Conservation (phyloP, 1,140 invertebrate genomes). For the Araneus ventricosus region DNA sequence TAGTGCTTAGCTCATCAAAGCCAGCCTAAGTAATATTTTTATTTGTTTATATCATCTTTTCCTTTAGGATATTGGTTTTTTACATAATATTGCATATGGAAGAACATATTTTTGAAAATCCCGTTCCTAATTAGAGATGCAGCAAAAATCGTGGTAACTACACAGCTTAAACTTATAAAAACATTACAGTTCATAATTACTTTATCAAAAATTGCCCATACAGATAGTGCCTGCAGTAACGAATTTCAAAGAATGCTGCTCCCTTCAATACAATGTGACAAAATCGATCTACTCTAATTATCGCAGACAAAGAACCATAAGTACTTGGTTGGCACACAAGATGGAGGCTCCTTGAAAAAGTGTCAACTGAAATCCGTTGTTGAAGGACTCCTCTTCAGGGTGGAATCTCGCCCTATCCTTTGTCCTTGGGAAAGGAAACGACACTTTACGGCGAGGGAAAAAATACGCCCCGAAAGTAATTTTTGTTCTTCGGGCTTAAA, state of each 20-base stretch:
- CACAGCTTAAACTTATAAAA: too few species aligned
- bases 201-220: background rate
- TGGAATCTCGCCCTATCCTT: background rate
- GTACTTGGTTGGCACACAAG: background rate
- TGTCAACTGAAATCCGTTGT: constrained; percentile 11
- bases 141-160: too few species aligned
- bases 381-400: background rate
- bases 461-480: background rate
- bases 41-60: too few species aligned
- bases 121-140: too few species aligned
- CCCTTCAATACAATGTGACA: background rate
- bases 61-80: too few species aligned
- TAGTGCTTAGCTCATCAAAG: too few species aligned
- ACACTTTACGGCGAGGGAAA: background rate
- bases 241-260: background rate
- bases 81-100: too few species aligned
- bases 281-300: constrained; percentile 27
- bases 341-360: background rate
- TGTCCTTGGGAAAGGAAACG: background rate
- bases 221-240: background rate
- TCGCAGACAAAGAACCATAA: background rate
- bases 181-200: background rate
- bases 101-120: too few species aligned
- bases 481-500: background rate
- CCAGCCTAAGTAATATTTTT: too few species aligned